Evolutionary conservation across 2,888 invertebrate species (phyloP).

Genomic region (Hirtodrosophila duncani): DNA sequence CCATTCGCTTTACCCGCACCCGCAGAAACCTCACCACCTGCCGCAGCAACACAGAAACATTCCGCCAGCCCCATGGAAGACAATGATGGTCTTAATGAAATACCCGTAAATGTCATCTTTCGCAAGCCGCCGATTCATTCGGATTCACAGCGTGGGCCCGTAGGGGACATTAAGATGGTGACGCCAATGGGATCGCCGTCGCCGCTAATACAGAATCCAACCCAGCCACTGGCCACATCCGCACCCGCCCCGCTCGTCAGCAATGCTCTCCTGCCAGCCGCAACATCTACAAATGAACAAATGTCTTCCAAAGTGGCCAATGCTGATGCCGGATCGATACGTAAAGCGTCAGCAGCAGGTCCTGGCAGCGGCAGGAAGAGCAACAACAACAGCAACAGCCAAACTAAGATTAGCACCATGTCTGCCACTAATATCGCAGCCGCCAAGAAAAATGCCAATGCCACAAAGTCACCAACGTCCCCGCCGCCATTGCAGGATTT

Average conservation of each 20-base stretch:
- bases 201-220: constrained; percentile 67
- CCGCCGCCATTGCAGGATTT: constrained; percentile 10
- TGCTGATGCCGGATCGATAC: constrained; percentile 34
- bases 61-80: constrained; percentile 64
- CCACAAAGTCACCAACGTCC: not conserved
- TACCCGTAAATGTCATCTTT: constrained; percentile 77
- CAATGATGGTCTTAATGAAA: constrained; percentile 73
- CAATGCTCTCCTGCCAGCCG: constrained; percentile 8
- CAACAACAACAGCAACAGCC: constrained; percentile 24
- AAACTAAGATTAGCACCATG: constrained; percentile 15
- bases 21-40: constrained; percentile 2
- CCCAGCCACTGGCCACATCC: constrained; percentile 54
- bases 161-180: constrained; percentile 32
- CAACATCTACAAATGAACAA: constrained; percentile 47
- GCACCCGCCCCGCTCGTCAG: constrained; percentile 28
- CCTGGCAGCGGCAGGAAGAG: constrained; percentile 31
- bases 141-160: no score
- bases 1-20: constrained; percentile 4
- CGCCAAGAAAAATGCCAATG: constrained; percentile 9
- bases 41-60: constrained; percentile 63
- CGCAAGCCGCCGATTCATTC: constrained; percentile 57
- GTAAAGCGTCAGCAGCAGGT: constrained; percentile 32
- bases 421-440: not conserved
- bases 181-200: constrained; percentile 46
- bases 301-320: constrained; percentile 68